Evolutionary conservation across 2,888 invertebrate genomes (phyloP).

Genomic region (Phortica okadai): DNA sequence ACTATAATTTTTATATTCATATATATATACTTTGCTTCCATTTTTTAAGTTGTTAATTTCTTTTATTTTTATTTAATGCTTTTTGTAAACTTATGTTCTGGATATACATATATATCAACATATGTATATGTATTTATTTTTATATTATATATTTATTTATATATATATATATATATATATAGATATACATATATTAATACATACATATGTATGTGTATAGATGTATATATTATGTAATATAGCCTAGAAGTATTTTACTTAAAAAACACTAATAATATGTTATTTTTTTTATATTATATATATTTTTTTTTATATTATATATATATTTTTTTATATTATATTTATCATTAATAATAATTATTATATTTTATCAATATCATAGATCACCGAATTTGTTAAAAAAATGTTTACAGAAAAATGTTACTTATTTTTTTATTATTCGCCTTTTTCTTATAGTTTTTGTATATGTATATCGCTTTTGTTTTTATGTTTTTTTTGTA

Average conservation of each 20-base stretch:
- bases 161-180: slow-evolving; percentile 36
- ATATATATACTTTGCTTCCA: slow-evolving; percentile 49
- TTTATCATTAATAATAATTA: slow-evolving; percentile 57
- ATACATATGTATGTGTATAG: slow-evolving; percentile 47
- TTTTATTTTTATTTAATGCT: slow-evolving; percentile 63
- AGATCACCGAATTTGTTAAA: slow-evolving; percentile 70
- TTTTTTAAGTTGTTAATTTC: slow-evolving; percentile 38
- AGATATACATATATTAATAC: slow-evolving; percentile 52
- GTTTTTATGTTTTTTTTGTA: slow-evolving; percentile 25
- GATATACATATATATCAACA: slow-evolving; percentile 38
- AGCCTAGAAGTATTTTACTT: slow-evolving; percentile 36
- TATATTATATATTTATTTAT: too few species aligned
- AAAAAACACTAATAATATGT: slow-evolving; percentile 49
- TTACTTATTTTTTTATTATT: slow-evolving; percentile 43
- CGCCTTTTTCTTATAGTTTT: slow-evolving; percentile 16
- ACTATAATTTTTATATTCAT: slow-evolving; percentile 63
- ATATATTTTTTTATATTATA: slow-evolving; percentile 53
- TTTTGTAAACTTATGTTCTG: slow-evolving; percentile 48
- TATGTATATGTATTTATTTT: slow-evolving; percentile 23
- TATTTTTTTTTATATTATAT: slow-evolving; percentile 49
- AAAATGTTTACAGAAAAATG: slow-evolving; percentile 61
- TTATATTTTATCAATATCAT: slow-evolving; percentile 63
- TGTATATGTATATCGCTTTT: slow-evolving; percentile 24
- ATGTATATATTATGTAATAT: slow-evolving; percentile 46
- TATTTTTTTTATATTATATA: slow-evolving; percentile 37